A percentile compares a stretch with the other conserved stretches of the same genome.
Evolutionary conservation across 2,888 invertebrate species (phyloP).

Genomic region (Nudaria mundana): DNA sequence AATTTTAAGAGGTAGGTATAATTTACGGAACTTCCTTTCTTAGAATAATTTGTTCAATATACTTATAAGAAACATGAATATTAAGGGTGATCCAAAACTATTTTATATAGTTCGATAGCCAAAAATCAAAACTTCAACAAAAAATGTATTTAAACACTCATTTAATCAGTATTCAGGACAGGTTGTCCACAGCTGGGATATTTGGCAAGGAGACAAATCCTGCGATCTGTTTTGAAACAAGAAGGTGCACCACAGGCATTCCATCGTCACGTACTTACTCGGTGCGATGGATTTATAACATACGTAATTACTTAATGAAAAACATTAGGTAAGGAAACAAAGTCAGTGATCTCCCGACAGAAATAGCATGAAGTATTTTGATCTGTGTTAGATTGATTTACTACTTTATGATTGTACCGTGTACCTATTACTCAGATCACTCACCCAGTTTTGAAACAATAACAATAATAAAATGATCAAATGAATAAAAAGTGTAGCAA

Average conservation of each 20-base stretch:
- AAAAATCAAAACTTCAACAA: slow-evolving; percentile 68
- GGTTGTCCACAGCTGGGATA: slow-evolving; percentile 69
- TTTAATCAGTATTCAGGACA: slow-evolving; percentile 74
- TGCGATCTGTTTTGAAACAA: slow-evolving; percentile 38
- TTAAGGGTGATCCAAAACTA: slow-evolving; percentile 45
- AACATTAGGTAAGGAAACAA: slow-evolving; percentile 57
- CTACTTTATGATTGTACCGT: slow-evolving; percentile 39
- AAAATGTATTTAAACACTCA: slow-evolving; percentile 69
- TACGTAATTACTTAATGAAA: slow-evolving; percentile 55
- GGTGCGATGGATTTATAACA: slow-evolving; percentile 45
- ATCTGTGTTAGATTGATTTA: slow-evolving; percentile 48
- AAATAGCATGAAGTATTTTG: slow-evolving; percentile 53
- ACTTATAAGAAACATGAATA: slow-evolving; percentile 46
- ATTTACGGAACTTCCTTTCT: slow-evolving; percentile 69
- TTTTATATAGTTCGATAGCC: slow-evolving; percentile 63
- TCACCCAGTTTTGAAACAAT: slow-evolving; percentile 42
- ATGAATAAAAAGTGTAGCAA: slow-evolving; percentile 50
- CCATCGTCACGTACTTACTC: slow-evolving; percentile 44
- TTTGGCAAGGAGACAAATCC: slow-evolving; percentile 71
- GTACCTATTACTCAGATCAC: slow-evolving; percentile 48
- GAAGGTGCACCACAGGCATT: slow-evolving; percentile 35
- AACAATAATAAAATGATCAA: slow-evolving; percentile 41
- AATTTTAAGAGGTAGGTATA: slow-evolving; percentile 57
- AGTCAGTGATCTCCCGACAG: slow-evolving; percentile 38
- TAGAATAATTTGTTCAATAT: slow-evolving; percentile 57